Evolutionary conservation across 2,113 vertebrate species (phyloP), one percentile per base, ranked within the genome.

Genomic region (Eulemur macaco): DNA sequence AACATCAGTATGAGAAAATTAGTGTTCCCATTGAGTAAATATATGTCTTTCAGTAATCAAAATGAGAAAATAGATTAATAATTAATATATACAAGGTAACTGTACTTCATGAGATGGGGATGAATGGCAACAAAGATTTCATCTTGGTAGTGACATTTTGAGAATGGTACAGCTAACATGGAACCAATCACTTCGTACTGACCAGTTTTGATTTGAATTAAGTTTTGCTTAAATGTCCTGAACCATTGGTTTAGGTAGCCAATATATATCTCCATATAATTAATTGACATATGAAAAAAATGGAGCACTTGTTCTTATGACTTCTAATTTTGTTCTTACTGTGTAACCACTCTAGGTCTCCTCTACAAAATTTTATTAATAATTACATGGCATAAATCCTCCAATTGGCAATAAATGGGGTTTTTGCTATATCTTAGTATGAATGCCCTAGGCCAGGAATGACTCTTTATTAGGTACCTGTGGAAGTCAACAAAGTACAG

Each of bases 291-390:
- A 2, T 17, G 34, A 0, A 60, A 0, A 60, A 92, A 81, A 92
- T 85, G 20, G 17, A 88, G 29, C 10, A 81, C 34, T 8, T 60
- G 7, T 34, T 77, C n/a, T 34, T 58, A 17, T 47, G 29, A 76
- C n/a, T 83, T 89, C 14, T 82, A 20, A 91, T 60, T 56, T 81
- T 76, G 58, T 81, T 37, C 50, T 97, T 93, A 34, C 39, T 90
- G 17, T 81, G 6, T 54, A 81, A 54, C 21, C 27, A 78, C 18
- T 64, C 6, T 5, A 77, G 34, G 12, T 58, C 42, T 97, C 80
- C 78, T 81, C 31, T 77, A 56, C 21, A 56, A 25, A 77, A 83
- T 27, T 84, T 58, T 20, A 56, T 56, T 56, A 56, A 56, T 56
- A 86, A 82, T 39, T 17, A 17, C 34, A 12, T 47, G 39, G 10